Conservation (phyloP, 2,888 invertebrate genomes). For the Dorcus hopei region DNA sequence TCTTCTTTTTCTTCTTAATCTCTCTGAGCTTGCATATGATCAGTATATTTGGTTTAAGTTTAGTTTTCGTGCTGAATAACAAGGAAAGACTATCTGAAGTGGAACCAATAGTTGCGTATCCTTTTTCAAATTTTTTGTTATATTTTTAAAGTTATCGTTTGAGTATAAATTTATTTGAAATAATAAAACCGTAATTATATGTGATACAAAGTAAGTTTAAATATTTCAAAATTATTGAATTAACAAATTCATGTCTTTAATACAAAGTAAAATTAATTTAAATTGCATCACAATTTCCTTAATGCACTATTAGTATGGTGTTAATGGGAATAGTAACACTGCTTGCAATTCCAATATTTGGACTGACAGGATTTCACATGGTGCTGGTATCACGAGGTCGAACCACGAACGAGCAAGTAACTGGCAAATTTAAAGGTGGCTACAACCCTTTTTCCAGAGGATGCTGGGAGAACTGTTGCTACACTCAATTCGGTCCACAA, state of each 20-base stretch:
- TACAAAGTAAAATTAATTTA: background rate
- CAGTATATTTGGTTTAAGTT: conserved; percentile 91
- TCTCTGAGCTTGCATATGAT: conserved; percentile 97
- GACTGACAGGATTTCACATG: conserved; percentile 96
- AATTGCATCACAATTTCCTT: conserved; percentile 31
- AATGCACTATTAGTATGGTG: conserved; percentile 63
- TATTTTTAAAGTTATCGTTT: background rate
- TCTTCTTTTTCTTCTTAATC: conserved; percentile 98
- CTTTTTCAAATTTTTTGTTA: conserved; percentile 51
- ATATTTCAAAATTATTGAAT: too few species aligned
- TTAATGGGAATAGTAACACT: conserved; percentile 90
- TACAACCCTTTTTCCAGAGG: conserved; percentile 98
- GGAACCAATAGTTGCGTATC: conserved; percentile 83
- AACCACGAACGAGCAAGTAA: conserved; percentile 99
- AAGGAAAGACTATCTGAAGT: conserved; percentile 77
- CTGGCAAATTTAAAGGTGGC: conserved; percentile 97
- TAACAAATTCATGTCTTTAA: background rate
- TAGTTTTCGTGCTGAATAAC: conserved; percentile 86
- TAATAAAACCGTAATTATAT: background rate
- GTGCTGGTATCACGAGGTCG: conserved; percentile 93
- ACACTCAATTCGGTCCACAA: conserved; percentile 93
- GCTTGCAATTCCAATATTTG: conserved; percentile 94
- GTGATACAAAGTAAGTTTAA: too few species aligned
- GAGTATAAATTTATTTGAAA: background rate
- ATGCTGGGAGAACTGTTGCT: conserved; percentile 93